phyloP scores from a whole-genome alignment of 2,888 invertebrate species.

The Parnassius apollo region DNA sequence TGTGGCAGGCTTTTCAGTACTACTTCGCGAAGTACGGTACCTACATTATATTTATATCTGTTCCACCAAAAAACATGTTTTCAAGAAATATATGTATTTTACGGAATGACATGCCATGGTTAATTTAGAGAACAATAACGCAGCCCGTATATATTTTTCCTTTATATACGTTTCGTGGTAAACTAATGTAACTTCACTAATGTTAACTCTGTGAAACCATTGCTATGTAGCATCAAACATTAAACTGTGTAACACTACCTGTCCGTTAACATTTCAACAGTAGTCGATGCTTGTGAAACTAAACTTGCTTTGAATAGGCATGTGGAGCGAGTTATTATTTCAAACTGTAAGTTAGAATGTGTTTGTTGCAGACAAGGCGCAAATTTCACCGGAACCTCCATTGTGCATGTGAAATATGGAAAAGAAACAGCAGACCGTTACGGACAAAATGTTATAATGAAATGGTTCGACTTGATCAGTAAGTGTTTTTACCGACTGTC shows the following conservation, averaged over 20 bases:
- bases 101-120: too few relatives aligned
- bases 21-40: too few relatives aligned
- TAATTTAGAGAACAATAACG: too few relatives aligned
- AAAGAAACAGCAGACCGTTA: conserved; percentile 67
- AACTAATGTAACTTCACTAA: background rate
- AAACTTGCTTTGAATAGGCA: conserved; percentile 7
- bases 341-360: conserved; percentile 12
- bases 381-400: conserved; percentile 68
- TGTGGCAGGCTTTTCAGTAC: too few relatives aligned
- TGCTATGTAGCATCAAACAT: background rate
- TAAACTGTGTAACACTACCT: background rate
- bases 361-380: conserved; percentile 61
- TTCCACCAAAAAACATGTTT: too few relatives aligned
- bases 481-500: conserved; percentile 37
- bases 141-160: too few relatives aligned
- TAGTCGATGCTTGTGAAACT: background rate
- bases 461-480: conserved; percentile 77
- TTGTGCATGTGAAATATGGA: conserved; percentile 69
- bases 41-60: too few relatives aligned
- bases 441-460: conserved; percentile 75
- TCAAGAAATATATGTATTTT: too few relatives aligned
- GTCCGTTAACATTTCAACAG: background rate
- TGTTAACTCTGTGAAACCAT: too few relatives aligned
- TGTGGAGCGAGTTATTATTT: conserved; percentile 4
- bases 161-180: too few relatives aligned